Conservation (phyloP, 2,113 vertebrate genomes). For the Cyphomyrus discorhynchus region DNA sequence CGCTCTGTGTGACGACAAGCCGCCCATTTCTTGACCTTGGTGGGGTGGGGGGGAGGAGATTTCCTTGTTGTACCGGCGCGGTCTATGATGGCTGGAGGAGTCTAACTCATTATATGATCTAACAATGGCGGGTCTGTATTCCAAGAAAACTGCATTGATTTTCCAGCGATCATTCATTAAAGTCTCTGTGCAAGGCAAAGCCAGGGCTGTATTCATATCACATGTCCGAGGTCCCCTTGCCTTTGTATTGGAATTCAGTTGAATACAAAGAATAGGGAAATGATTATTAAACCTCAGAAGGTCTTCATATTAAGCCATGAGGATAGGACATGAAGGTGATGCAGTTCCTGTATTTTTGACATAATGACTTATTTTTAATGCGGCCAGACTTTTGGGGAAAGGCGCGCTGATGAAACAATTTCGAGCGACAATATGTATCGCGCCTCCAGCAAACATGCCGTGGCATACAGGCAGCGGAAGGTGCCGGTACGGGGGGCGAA, state of each 20-base stretch:
- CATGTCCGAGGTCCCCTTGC: not conserved
- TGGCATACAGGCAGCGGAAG: not conserved
- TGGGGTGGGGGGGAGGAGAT: too few species aligned
- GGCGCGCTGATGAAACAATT: not conserved
- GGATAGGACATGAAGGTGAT: not conserved
- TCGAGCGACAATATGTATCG: not conserved
- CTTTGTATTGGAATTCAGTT: not conserved
- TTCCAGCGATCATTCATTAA: conserved; percentile 1
- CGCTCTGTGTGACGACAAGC: too few species aligned
- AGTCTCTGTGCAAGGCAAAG: not conserved
- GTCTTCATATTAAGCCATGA: not conserved
- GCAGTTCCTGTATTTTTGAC: not conserved
- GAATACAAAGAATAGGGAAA: not conserved
- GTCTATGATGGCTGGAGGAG: not conserved
- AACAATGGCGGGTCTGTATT: not conserved
- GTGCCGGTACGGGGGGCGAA: not conserved
- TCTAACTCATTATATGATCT: not conserved
- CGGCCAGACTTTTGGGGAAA: not conserved
- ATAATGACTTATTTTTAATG: not conserved
- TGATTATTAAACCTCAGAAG: not conserved
- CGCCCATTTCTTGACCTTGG: not conserved
- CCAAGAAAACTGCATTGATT: conserved; percentile 6
- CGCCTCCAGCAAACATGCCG: not conserved
- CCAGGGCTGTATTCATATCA: not conserved
- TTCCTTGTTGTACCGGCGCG: not conserved